Percentiles rank a stretch among this genome's conserved stretches.
phyloP scores from a whole-genome alignment of 2,113 vertebrate genomes.

The Gorsachius goisagi region DNA sequence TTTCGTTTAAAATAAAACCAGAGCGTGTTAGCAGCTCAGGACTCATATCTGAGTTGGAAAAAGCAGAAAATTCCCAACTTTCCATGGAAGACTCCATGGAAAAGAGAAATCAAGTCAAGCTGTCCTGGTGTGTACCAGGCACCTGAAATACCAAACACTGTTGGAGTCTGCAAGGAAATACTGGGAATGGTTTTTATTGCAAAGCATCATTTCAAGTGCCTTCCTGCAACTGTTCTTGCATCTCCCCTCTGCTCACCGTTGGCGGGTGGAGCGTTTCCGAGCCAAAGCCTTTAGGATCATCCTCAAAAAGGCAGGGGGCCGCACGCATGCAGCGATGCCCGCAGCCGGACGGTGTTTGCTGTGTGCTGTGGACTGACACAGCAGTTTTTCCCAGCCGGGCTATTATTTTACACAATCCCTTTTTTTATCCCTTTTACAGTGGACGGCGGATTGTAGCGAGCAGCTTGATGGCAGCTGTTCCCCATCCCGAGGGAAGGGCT shows the following conservation, averaged over 20 bases:
- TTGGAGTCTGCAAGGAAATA: neutral
- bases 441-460: constrained; percentile 89
- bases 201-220: neutral
- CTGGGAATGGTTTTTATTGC: neutral
- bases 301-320: neutral
- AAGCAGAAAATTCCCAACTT: neutral
- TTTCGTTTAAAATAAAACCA: neutral
- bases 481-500: constrained; percentile 84
- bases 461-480: constrained; percentile 86
- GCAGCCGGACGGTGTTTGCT: neutral
- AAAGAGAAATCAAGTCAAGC: neutral
- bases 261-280: neutral
- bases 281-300: constrained; percentile 5
- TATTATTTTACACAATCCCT: constrained; percentile 34
- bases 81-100: too few relatives aligned
- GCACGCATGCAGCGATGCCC: neutral
- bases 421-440: constrained; percentile 77
- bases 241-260: neutral
- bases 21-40: rapidly evolving
- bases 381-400: neutral
- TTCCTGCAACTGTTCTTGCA: neutral
- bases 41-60: neutral
- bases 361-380: neutral
- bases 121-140: rapidly evolving
- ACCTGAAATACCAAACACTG: rapidly evolving